Percentiles rank a stretch among this genome's conserved stretches.
These are phyloP conservation scores for Sussaba pulchella DNA, from an alignment of 2,888 invertebrate genomes.

Conservation along the genomic window DNA sequence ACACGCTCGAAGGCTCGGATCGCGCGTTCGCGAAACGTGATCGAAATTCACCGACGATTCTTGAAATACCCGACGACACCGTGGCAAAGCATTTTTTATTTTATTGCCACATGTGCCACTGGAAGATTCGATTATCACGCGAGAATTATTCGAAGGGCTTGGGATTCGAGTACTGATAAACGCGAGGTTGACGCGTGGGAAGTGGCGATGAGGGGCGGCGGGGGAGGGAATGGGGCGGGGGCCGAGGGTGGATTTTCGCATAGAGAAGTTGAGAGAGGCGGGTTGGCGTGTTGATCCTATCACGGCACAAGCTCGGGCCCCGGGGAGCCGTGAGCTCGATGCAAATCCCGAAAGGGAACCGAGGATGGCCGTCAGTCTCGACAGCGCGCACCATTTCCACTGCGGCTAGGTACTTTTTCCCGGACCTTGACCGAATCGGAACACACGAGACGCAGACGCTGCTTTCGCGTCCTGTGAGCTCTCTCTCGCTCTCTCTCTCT, in stretches of 20 bases:
- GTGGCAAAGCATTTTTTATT: background rate
- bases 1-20: background rate
- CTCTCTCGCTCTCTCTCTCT: slow-evolving; percentile 1
- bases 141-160: slow-evolving; percentile 19
- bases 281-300: slow-evolving; percentile 66
- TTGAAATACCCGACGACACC: background rate
- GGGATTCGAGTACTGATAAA: slow-evolving; percentile 11
- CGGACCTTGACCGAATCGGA: slow-evolving; percentile 68
- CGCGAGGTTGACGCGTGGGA: background rate
- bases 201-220: background rate
- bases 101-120: background rate
- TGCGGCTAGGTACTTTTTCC: slow-evolving; percentile 28
- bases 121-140: slow-evolving; percentile 5
- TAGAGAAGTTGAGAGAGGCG: background rate
- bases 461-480: background rate
- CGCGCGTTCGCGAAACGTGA: slow-evolving; percentile 27
- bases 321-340: slow-evolving; percentile 59
- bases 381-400: slow-evolving; percentile 39
- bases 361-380: slow-evolving; percentile 64
- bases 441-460: slow-evolving; percentile 33
- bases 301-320: slow-evolving; percentile 39
- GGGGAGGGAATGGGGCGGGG: too few relatives aligned
- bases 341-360: slow-evolving; percentile 63
- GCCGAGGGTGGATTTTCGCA: slow-evolving; percentile 9
- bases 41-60: slow-evolving; percentile 1